phyloP scores from a whole-genome alignment of 2,113 vertebrate genomes.

The Vulpes lagopus region DNA sequence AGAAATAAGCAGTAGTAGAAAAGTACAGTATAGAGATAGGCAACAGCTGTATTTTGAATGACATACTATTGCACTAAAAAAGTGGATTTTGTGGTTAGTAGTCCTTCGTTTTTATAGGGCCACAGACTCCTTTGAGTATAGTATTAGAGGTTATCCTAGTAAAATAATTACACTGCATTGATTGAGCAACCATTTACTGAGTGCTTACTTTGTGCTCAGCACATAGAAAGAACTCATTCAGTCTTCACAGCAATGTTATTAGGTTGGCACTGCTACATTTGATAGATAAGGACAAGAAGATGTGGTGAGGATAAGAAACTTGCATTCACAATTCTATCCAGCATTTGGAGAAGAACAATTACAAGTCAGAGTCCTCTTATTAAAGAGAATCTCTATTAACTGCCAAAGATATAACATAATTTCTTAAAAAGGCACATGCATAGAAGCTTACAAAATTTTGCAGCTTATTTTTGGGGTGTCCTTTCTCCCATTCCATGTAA shows the following conservation, averaged over 20 bases:
- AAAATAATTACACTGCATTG: not conserved
- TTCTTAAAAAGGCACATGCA: not conserved
- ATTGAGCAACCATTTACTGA: not conserved
- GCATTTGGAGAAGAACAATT: not conserved
- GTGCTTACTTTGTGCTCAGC: not conserved
- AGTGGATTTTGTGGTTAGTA: not conserved
- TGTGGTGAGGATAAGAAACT: not conserved
- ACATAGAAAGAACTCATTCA: not conserved
- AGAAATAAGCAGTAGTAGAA: not conserved
- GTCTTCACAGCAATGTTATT: not conserved
- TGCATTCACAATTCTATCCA: not conserved
- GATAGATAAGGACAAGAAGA: not conserved
- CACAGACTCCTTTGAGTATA: not conserved
- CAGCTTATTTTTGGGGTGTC: not conserved
- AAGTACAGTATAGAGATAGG: not conserved
- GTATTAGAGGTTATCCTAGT: not conserved
- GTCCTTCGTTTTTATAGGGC: not conserved
- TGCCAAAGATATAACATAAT: not conserved
- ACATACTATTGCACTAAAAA: not conserved
- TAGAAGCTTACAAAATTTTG: not conserved
- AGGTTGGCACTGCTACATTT: not conserved
- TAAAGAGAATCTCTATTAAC: not conserved
- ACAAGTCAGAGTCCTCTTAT: not conserved
- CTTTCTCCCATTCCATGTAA: not conserved
- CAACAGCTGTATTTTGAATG: not conserved